These are phyloP conservation scores for Proisotoma minuta DNA, from an alignment of 2,888 invertebrate species.

Conservation along the genomic window DNA sequence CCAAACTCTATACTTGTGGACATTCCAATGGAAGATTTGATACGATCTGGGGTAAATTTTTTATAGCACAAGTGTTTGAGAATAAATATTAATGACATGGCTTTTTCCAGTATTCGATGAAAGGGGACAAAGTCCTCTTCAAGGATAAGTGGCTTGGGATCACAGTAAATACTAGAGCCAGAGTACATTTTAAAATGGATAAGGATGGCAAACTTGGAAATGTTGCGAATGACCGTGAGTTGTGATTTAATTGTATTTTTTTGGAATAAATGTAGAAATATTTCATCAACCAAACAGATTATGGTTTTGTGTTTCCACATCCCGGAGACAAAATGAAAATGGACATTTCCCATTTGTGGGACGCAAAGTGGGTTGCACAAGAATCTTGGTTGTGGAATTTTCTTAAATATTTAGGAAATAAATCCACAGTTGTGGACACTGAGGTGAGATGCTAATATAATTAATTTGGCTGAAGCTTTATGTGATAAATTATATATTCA, in stretches of 20 bases:
- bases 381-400: conserved; percentile 8
- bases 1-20: conserved; percentile 18
- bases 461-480: neutral
- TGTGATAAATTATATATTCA: neutral
- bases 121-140: conserved; percentile 21
- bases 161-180: conserved; percentile 7
- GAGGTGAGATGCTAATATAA: neutral
- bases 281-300: neutral
- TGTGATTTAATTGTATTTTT: neutral
- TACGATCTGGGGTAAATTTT: conserved; percentile 12
- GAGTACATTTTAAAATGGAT: conserved; percentile 17
- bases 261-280: neutral
- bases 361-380: neutral
- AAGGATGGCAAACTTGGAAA: conserved; percentile 7
- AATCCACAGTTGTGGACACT: neutral
- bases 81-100: neutral
- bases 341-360: conserved; percentile 2
- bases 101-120: neutral
- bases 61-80: neutral
- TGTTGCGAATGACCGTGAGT: conserved; percentile 6
- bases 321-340: conserved; percentile 1
- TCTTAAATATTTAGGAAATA: conserved; percentile 4
- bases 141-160: conserved; percentile 25
- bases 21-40: conserved; percentile 8
- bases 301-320: neutral